Evolutionary conservation across 2,113 vertebrate genomes (phyloP).

Genomic region (Anthoscopus minutus): DNA sequence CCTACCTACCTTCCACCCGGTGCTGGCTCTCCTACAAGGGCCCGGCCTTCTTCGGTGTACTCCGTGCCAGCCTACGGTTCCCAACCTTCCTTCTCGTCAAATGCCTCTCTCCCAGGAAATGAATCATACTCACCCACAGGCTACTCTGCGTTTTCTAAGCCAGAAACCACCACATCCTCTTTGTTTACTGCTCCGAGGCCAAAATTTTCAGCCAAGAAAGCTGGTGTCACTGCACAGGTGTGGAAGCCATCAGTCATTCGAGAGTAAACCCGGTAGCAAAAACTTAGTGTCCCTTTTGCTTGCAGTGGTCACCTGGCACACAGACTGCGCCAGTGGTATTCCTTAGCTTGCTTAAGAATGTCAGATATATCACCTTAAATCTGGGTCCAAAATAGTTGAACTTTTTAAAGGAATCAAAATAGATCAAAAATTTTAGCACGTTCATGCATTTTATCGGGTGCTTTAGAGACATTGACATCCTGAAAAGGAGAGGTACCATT

Average conservation of each 20-base stretch:
- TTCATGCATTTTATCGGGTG: not conserved
- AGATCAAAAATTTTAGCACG: conserved; percentile 34
- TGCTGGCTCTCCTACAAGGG: conserved; percentile 35
- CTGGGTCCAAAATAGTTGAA: conserved; percentile 70
- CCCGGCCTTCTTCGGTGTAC: conserved; percentile 67
- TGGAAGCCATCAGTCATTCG: conserved; percentile 87
- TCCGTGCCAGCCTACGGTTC: conserved; percentile 76
- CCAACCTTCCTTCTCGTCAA: conserved; percentile 73
- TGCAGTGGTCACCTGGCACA: conserved; percentile 54
- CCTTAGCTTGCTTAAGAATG: conserved; percentile 50
- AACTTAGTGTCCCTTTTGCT: conserved; percentile 64
- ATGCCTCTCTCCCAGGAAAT: conserved; percentile 55
- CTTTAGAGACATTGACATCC: not conserved
- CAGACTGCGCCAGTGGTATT: conserved; percentile 12
- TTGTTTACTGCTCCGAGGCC: conserved; percentile 82
- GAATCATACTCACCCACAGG: conserved; percentile 66
- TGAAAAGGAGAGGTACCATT: not conserved
- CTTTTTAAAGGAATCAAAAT: conserved; percentile 39
- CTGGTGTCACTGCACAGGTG: conserved; percentile 85
- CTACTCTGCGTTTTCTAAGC: conserved; percentile 77
- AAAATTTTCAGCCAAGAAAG: conserved; percentile 94
- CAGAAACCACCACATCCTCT: conserved; percentile 68
- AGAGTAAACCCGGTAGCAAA: conserved; percentile 71
- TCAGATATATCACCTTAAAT: conserved; percentile 62
- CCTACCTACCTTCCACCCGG: conserved; percentile 37